Evolutionary conservation across 2,888 invertebrate genomes (phyloP).

Genomic region (Leucophora obtusa): DNA sequence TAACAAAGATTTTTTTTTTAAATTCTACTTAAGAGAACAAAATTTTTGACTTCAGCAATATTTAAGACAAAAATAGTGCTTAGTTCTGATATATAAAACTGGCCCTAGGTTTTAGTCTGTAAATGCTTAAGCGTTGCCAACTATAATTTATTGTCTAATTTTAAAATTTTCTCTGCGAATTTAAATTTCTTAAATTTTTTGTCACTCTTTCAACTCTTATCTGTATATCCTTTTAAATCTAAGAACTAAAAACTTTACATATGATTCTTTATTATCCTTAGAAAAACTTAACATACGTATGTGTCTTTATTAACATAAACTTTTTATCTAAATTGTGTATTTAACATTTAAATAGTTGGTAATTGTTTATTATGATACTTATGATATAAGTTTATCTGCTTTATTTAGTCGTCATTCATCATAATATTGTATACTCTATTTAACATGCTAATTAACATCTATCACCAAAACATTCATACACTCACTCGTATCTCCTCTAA

Average conservation of each 20-base stretch:
- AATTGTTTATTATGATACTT: conserved; percentile 64
- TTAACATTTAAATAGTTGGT: conserved; percentile 65
- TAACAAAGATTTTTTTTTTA: too few relatives aligned
- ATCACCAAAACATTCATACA: conserved; percentile 9
- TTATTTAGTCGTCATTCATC: conserved; percentile 6
- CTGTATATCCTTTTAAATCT: not conserved
- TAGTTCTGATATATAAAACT: too few relatives aligned
- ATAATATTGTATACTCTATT: conserved; percentile 28
- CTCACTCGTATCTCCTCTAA: not conserved
- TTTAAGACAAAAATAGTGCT: too few relatives aligned
- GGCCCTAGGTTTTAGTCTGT: too few relatives aligned
- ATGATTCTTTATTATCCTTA: not conserved
- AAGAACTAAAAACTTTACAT: not conserved
- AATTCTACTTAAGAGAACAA: too few relatives aligned
- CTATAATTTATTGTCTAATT: not conserved
- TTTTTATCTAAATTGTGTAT: conserved; percentile 60
- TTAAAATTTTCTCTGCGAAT: not conserved
- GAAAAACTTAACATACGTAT: too few relatives aligned
- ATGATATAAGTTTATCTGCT: conserved; percentile 52
- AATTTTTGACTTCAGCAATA: too few relatives aligned
- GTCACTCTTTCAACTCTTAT: not conserved
- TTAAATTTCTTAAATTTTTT: not conserved
- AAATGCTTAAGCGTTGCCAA: too few relatives aligned
- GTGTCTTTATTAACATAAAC: conserved; percentile 28
- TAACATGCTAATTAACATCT: conserved; percentile 59